Evolutionary conservation across 2,113 vertebrate genomes (phyloP), one percentile per base, ranked within the genome.

Genomic region (Cacatua alba): DNA sequence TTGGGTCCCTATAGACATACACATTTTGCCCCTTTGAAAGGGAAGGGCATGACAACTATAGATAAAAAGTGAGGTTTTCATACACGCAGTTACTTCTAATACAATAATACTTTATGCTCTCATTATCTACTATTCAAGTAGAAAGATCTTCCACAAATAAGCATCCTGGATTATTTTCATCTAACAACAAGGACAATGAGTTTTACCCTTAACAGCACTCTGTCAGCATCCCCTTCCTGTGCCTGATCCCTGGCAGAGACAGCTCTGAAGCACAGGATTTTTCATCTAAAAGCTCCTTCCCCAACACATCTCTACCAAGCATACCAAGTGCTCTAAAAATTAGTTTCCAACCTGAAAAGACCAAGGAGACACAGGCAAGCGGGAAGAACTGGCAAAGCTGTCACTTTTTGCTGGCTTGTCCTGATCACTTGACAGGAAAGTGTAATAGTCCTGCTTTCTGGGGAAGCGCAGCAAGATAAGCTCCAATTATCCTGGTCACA

Each of bases 101-200:
- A 41, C 37, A 72, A 35, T 43, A 86, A 78, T 39, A 52, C 28
- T 87, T 86, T 43, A 72, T 29, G 28, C 44, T 82, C 19, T 78
- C 80, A 87, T 86, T 88, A 83, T 65, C 57, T 87, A 35, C 83
- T 69, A 65, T 59, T 46, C 29, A 82, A 93, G n/a, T 20, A 88
- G 37, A 46, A 86, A 65, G n/a, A 89, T 28, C 28, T 82, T 57
- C 31, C 63, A 59, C 33, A 89, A 78, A 86, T 63, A 89, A 76
- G 25, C 49, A 84, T 72, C 57, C 76, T 69, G 33, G 33, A 51
- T 92, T 71, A 76, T 23, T 24, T 68, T 86, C 57, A 55, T 44
- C 65, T 75, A 52, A 70, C 1, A 6, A 80, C 0, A 12, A 2
- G 10, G 48, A 75, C 24, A 80, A 16, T 7, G 31, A 35, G 87